phyloP scores from a whole-genome alignment of 2,888 invertebrate genomes.

The Spodoptera picta region DNA sequence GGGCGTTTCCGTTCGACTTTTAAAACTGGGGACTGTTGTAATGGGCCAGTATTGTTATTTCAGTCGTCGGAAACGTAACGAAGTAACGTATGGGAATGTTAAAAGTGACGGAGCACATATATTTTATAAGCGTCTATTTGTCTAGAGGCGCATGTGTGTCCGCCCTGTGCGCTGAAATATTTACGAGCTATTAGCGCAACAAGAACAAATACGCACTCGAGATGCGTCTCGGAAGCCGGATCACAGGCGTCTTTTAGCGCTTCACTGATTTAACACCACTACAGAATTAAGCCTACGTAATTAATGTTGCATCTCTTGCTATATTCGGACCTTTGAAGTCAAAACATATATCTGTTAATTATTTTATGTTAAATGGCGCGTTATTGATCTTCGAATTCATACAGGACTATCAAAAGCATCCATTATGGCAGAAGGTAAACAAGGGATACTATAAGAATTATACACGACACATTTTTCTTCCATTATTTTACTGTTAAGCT shows the following conservation, averaged over 20 bases:
- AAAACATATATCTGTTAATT: conserved; percentile 44
- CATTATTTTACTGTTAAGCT: conserved; percentile 21
- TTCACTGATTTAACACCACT: conserved; percentile 81
- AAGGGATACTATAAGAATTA: conserved; percentile 24
- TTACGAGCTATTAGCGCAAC: conserved; percentile 86
- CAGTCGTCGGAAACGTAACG: conserved; percentile 83
- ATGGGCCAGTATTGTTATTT: conserved; percentile 83
- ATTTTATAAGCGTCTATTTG: conserved; percentile 85
- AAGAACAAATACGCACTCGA: conserved; percentile 72
- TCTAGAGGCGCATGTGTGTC: conserved; percentile 80
- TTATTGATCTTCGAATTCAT: conserved; percentile 51
- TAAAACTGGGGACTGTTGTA: conserved; percentile 67
- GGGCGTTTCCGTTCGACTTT: conserved; percentile 74
- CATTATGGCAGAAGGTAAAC: conserved; percentile 17
- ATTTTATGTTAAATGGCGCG: conserved; percentile 42
- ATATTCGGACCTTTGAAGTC: conserved; percentile 68
- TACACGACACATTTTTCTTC: conserved; percentile 14
- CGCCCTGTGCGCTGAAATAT: conserved; percentile 81
- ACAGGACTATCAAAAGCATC: conserved; percentile 15
- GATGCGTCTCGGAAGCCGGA: conserved; percentile 61
- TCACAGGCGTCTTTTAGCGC: conserved; percentile 72
- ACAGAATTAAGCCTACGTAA: conserved; percentile 70
- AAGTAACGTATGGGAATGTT: conserved; percentile 82
- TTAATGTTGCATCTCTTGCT: conserved; percentile 70
- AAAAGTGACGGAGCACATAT: conserved; percentile 81